Conservation (phyloP, 2,888 invertebrate genomes). For the Heteropelma amictum region DNA sequence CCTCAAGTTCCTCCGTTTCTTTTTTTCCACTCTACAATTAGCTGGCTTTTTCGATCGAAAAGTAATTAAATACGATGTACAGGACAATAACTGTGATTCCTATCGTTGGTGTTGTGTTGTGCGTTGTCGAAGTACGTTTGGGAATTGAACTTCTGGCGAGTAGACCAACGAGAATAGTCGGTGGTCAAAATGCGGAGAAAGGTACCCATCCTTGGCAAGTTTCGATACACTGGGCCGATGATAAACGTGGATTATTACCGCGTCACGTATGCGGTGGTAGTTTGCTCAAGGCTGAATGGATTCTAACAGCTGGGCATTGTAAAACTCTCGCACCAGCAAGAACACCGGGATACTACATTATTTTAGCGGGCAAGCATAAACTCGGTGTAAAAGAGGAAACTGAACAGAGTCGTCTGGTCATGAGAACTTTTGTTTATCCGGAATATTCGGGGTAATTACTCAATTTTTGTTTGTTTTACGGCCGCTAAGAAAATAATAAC, state of each 20-base stretch:
- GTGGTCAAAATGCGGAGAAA: slow-evolving; percentile 73
- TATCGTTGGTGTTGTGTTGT: background rate
- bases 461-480: background rate
- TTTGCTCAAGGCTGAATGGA: slow-evolving; percentile 76
- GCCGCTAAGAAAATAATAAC: background rate
- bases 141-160: slow-evolving; percentile 60
- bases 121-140: slow-evolving; percentile 26
- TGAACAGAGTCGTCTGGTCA: slow-evolving; percentile 67
- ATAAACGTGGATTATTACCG: slow-evolving; percentile 62
- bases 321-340: slow-evolving; percentile 64
- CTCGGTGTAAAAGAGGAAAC: slow-evolving; percentile 66
- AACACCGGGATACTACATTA: slow-evolving; percentile 46
- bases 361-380: slow-evolving; percentile 68
- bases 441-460: slow-evolving; percentile 67
- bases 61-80: slow-evolving; percentile 12
- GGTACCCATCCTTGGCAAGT: slow-evolving; percentile 79
- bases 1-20: background rate
- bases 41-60: background rate
- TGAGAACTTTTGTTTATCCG: slow-evolving; percentile 65
- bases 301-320: slow-evolving; percentile 79
- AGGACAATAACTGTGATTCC: slow-evolving; percentile 4
- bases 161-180: slow-evolving; percentile 69
- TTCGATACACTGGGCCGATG: slow-evolving; percentile 75
- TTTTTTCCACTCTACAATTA: background rate
- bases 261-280: slow-evolving; percentile 79